Percentiles rank a stretch among this genome's conserved stretches.
Evolutionary conservation across 2,797 vertebrate species (phyloP).

Genomic region (Gephyroberyx darwinii): DNA sequence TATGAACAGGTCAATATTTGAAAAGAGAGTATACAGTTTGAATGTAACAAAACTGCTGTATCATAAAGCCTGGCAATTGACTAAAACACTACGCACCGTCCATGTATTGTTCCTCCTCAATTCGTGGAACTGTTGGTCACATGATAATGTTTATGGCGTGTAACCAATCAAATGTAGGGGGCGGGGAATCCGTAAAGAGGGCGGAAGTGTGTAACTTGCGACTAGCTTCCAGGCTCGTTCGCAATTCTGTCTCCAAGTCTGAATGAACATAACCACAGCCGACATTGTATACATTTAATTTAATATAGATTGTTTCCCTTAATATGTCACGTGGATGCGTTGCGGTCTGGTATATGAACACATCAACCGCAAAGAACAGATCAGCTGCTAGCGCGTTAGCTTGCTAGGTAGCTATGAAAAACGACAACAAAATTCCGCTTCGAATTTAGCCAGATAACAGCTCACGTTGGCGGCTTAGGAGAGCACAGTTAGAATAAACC

Average conservation of each 20-base stretch:
- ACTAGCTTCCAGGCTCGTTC: conserved; percentile 7
- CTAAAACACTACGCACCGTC: conserved; percentile 51
- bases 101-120: conserved; percentile 46
- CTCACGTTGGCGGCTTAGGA: not conserved
- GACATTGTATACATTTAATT: not conserved
- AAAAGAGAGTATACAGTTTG: rapidly evolving
- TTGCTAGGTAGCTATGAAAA: conserved; percentile 56
- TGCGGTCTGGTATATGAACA: not conserved
- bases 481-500: too few relatives aligned
- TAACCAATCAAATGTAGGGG: conserved; percentile 57
- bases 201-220: conserved; percentile 42
- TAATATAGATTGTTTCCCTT: not conserved
- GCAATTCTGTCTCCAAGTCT: too few relatives aligned
- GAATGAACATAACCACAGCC: rapidly evolving
- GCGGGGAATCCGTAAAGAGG: not conserved
- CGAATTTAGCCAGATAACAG: conserved; percentile 2
- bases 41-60: not conserved
- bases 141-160: conserved; percentile 29
- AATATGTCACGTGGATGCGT: not conserved
- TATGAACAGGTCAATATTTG: rapidly evolving
- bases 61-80: not conserved
- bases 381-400: conserved; percentile 46
- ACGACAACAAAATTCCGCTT: conserved; percentile 38
- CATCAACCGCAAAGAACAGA: conserved; percentile 1
- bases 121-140: conserved; percentile 25